These are phyloP conservation scores for Oscheius onirici DNA, from an alignment of 2,888 invertebrate genomes.

Conservation along the genomic window DNA sequence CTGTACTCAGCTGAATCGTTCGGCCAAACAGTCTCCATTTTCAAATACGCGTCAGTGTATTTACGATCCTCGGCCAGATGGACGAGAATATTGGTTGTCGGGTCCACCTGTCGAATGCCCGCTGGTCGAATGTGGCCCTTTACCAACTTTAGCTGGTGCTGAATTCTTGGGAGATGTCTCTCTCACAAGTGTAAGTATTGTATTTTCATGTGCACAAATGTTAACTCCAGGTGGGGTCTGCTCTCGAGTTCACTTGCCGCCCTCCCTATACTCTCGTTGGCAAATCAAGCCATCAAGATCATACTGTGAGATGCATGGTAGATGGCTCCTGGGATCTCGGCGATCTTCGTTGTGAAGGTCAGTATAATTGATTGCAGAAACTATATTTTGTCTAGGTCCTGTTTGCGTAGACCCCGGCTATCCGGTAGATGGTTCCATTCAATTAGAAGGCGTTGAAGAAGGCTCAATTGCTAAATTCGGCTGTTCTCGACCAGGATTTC, in stretches of 20 bases:
- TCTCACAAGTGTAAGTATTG: slow-evolving; percentile 6
- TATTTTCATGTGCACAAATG: too few species aligned
- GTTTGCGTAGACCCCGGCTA: slow-evolving; percentile 94
- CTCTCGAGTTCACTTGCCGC: slow-evolving; percentile 90
- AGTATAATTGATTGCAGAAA: neutral
- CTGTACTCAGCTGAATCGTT: slow-evolving; percentile 68
- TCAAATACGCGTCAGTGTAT: slow-evolving; percentile 91
- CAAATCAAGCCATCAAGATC: slow-evolving; percentile 89
- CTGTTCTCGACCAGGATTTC: slow-evolving; percentile 82
- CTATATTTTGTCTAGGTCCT: slow-evolving; percentile 76
- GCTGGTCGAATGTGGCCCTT: slow-evolving; percentile 84
- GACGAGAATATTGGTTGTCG: slow-evolving; percentile 72
- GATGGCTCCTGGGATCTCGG: slow-evolving; percentile 98
- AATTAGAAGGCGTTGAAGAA: slow-evolving; percentile 78
- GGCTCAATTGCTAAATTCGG: slow-evolving; percentile 90
- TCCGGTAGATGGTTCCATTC: slow-evolving; percentile 89
- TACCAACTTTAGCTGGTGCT: slow-evolving; percentile 89
- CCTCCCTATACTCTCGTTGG: slow-evolving; percentile 93
- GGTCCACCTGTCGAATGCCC: slow-evolving; percentile 66
- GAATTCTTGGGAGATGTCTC: slow-evolving; percentile 82
- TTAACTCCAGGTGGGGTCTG: slow-evolving; percentile 87
- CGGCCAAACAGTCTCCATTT: slow-evolving; percentile 75
- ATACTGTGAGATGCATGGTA: slow-evolving; percentile 87
- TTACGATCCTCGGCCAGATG: slow-evolving; percentile 85
- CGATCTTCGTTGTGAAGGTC: slow-evolving; percentile 88